These are phyloP conservation scores for Athalia rosae DNA, from an alignment of 2,888 invertebrate genomes.

Conservation along the genomic window DNA sequence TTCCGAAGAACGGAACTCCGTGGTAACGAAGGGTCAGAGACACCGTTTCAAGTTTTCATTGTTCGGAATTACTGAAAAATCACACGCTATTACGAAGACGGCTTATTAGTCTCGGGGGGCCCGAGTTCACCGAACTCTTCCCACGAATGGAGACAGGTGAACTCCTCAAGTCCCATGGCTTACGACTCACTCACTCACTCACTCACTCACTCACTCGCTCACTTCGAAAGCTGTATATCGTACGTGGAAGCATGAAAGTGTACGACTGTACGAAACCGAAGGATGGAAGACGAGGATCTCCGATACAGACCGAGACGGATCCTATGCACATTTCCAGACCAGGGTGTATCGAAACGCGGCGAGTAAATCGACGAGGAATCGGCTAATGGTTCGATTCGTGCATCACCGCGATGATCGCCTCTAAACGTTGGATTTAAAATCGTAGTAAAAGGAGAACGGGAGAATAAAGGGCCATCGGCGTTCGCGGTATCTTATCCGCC, in stretches of 20 bases:
- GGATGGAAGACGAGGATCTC: background rate
- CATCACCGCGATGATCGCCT: background rate
- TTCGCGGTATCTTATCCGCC: constrained; percentile 19
- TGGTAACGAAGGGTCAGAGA: background rate
- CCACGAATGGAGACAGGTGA: constrained; percentile 38
- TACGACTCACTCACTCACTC: no score
- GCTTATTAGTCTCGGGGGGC: constrained; percentile 37
- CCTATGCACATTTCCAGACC: background rate
- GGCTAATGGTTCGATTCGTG: constrained; percentile 27
- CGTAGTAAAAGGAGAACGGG: background rate
- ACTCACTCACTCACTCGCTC: no score
- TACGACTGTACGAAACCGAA: background rate
- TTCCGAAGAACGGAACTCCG: background rate
- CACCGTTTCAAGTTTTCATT: constrained; percentile 4
- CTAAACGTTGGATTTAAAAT: constrained; percentile 17
- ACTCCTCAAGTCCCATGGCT: constrained; percentile 1
- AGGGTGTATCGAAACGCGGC: constrained; percentile 14
- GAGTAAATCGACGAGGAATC: constrained; percentile 30
- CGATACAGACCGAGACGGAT: constrained; percentile 1
- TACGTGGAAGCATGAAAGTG: background rate
- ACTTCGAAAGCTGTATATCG: background rate
- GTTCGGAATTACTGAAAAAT: constrained; percentile 32
- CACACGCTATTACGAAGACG: constrained; percentile 28
- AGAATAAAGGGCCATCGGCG: constrained; percentile 5
- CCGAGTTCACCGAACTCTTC: constrained; percentile 40